Evolutionary conservation across 2,113 vertebrate genomes (phyloP).

Genomic region (Bufo bufo): DNA sequence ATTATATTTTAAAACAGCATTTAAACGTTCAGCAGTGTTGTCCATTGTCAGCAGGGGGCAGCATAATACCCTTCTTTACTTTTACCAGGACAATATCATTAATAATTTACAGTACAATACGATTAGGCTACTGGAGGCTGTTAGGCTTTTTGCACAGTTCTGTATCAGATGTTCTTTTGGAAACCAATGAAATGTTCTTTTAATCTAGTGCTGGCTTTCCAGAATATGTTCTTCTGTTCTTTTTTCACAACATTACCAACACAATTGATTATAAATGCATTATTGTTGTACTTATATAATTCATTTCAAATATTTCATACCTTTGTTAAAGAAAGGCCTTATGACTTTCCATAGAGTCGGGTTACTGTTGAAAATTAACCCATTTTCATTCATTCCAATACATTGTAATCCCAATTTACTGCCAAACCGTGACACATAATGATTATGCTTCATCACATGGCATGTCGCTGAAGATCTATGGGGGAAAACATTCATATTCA

Average conservation of each 20-base stretch:
- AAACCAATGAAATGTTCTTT: background rate
- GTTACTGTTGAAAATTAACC: conserved; percentile 93
- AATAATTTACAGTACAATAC: background rate
- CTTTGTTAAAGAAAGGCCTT: conserved; percentile 87
- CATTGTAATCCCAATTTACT: conserved; percentile 85
- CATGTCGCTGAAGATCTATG: conserved; percentile 84
- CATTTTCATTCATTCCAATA: conserved; percentile 91
- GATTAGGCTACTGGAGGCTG: background rate
- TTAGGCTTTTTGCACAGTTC: background rate
- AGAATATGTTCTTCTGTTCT: background rate
- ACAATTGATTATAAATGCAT: background rate
- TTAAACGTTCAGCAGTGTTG: background rate
- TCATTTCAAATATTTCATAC: conserved; percentile 66
- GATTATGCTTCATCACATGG: conserved; percentile 84
- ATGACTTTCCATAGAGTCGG: conserved; percentile 82
- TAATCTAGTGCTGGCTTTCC: background rate
- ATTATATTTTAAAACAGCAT: background rate
- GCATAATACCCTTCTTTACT: background rate
- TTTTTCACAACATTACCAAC: background rate
- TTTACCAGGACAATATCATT: background rate
- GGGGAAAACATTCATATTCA: conserved; percentile 32
- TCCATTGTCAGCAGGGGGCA: conserved; percentile 12
- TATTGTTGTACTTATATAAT: background rate
- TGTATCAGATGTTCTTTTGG: background rate
- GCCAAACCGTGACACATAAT: conserved; percentile 85